Evolutionary conservation across 1,140 invertebrate genomes (phyloP).

Genomic region (Thalassaphorura encarpata): DNA sequence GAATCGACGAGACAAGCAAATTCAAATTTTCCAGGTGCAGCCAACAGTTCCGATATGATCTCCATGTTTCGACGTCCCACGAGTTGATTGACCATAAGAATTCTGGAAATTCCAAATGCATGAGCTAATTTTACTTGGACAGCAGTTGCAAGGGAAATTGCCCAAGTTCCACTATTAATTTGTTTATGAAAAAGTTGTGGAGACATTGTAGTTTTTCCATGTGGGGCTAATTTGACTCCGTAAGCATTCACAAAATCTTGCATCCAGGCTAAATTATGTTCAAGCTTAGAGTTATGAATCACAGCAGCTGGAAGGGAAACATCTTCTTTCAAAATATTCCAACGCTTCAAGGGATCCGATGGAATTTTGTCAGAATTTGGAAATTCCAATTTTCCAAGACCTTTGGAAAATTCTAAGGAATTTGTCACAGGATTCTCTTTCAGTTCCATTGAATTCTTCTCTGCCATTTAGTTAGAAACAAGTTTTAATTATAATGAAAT

Average conservation of each 20-base stretch:
- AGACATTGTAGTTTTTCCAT: slow-evolving; percentile 30
- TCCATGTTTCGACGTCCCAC: slow-evolving; percentile 28
- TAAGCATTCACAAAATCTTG: slow-evolving; percentile 18
- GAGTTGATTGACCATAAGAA: slow-evolving; percentile 27
- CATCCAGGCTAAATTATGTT: slow-evolving; percentile 20
- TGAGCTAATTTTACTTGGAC: slow-evolving; percentile 16
- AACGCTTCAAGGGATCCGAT: background rate
- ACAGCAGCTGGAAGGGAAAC: slow-evolving; percentile 19
- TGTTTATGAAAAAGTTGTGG: slow-evolving; percentile 20
- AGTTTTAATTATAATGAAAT: too few relatives aligned
- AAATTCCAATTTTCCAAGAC: background rate
- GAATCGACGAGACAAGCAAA: slow-evolving; percentile 28
- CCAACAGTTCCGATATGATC: slow-evolving; percentile 22
- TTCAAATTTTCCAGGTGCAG: slow-evolving; percentile 13
- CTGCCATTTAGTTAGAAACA: too few relatives aligned
- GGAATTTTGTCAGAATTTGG: background rate
- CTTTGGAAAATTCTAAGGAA: too few relatives aligned
- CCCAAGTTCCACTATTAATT: slow-evolving; percentile 11
- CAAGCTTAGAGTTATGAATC: background rate
- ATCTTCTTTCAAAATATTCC: slow-evolving; percentile 16
- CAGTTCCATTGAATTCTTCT: too few relatives aligned
- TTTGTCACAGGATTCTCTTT: too few relatives aligned
- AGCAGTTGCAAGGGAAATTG: slow-evolving; percentile 22
- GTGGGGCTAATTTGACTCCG: slow-evolving; percentile 11
- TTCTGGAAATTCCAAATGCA: slow-evolving; percentile 7